Evolutionary conservation across 2,113 vertebrate genomes (phyloP), one percentile per base, ranked within the genome.

Genomic region (Todiramphus chloris): DNA sequence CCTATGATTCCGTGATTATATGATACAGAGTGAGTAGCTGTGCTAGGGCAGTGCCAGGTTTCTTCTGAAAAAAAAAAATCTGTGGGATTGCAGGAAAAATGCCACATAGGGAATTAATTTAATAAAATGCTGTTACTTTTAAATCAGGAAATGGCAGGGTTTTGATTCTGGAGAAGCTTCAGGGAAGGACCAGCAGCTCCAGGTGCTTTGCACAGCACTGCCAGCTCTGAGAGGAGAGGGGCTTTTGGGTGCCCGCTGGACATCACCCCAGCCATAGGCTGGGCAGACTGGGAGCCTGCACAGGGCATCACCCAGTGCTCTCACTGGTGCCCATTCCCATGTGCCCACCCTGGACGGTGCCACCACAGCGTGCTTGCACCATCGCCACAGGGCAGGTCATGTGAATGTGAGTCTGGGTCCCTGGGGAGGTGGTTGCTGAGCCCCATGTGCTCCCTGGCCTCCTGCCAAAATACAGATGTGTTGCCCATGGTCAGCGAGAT

Each of bases 351-450:
- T 2, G 1, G n/a, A 11, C 24, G 30, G 51, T 44, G 37, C 51
- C 23, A 37, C 33, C 1, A 11, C 78, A 23, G 31, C 44, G 35
- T 7, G 1, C 6, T 37, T 3, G 11, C 23, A 18, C 44, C 39
- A 4, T 28, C 1, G 7, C 44, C 2, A 0, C 2, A 4, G 60
- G 53, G 6, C 13, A 6, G 17, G 33, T 4, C 51, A 48, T 48
- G 41, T 7, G 1, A 30, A n/a, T 24, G 4, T 2, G 2, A 17
- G 33, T 43, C 53, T 0, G 2, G 37, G 23, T 75, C 31, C 6
- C 27, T 5, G 46, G 9, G 50, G 9, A n/a, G 11, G 41, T 56
- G 41, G 2, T 30, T 41, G 20, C 46, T 5, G 2, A 23, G 60
- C 31, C 8, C 37, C 5, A 0, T 3, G 21, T 51, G 27, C 33